These are phyloP conservation scores for Atethmia centrago DNA, from an alignment of 2,888 invertebrate species.

Conservation along the genomic window DNA sequence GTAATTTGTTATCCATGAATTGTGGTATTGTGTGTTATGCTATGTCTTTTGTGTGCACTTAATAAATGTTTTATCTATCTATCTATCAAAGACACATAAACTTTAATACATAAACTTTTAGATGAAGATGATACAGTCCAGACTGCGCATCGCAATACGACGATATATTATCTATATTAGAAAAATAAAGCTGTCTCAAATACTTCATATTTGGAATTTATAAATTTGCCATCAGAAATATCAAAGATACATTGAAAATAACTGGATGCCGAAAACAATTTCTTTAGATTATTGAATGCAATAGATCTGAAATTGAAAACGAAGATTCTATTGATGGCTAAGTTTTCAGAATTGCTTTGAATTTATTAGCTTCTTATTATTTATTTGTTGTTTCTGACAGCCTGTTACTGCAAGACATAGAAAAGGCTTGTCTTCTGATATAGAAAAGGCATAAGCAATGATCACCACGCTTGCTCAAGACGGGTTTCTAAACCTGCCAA, in stretches of 20 bases:
- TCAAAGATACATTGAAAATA: not conserved
- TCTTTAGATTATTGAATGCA: not conserved
- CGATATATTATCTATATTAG: not conserved
- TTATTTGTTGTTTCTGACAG: conserved; percentile 36
- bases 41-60: too few relatives aligned
- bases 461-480: too few relatives aligned
- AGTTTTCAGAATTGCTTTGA: conserved; percentile 12
- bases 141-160: not conserved
- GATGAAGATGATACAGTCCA: conserved; percentile 1
- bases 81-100: too few relatives aligned
- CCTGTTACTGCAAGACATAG: too few relatives aligned
- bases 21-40: too few relatives aligned
- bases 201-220: not conserved
- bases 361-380: conserved; percentile 35
- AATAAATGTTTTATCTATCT: too few relatives aligned
- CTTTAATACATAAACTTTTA: not conserved
- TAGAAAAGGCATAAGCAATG: too few relatives aligned
- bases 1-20: too few relatives aligned
- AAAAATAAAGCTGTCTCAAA: not conserved
- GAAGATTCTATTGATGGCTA: not conserved
- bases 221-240: conserved; percentile 2
- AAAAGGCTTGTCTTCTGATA: too few relatives aligned
- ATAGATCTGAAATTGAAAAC: conserved; percentile 13
- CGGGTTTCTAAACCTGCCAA: too few relatives aligned
- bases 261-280: not conserved